phyloP scores from a whole-genome alignment of 2,797 vertebrate species.

The Eupleurogrammus muticus region DNA sequence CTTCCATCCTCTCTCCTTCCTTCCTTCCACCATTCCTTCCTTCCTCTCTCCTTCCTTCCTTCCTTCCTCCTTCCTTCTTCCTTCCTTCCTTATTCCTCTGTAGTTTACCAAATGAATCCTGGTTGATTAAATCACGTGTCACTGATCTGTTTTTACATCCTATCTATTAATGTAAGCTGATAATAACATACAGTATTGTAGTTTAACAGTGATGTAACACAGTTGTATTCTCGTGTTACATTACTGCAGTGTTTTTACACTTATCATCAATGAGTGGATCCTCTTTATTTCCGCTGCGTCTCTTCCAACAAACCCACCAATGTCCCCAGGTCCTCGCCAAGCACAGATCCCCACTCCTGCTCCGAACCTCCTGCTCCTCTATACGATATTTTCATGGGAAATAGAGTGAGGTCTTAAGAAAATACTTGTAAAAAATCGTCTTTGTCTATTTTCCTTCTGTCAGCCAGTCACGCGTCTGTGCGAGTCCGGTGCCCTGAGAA shows the following conservation, averaged over 20 bases:
- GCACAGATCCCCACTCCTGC: background rate
- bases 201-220: no score
- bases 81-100: no score
- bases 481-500: slow-evolving; percentile 70
- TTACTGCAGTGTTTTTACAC: background rate
- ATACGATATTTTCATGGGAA: slow-evolving; percentile 71
- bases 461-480: slow-evolving; percentile 66
- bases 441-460: slow-evolving; percentile 82
- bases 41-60: no score
- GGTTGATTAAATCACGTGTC: no score
- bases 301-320: background rate
- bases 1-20: no score
- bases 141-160: no score
- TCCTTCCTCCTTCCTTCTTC: no score
- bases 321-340: slow-evolving; percentile 8
- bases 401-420: slow-evolving; percentile 73
- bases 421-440: slow-evolving; percentile 79
- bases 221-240: background rate
- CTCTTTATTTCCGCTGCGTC: background rate
- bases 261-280: no score
- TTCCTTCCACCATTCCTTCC: no score
- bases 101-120: no score
- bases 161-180: background rate
- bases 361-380: slow-evolving; percentile 32
- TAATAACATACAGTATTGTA: background rate